Percentiles rank a stretch among this genome's conserved stretches.
Conservation (phyloP, 2,113 vertebrate genomes). For the Pelusios castaneus region DNA sequence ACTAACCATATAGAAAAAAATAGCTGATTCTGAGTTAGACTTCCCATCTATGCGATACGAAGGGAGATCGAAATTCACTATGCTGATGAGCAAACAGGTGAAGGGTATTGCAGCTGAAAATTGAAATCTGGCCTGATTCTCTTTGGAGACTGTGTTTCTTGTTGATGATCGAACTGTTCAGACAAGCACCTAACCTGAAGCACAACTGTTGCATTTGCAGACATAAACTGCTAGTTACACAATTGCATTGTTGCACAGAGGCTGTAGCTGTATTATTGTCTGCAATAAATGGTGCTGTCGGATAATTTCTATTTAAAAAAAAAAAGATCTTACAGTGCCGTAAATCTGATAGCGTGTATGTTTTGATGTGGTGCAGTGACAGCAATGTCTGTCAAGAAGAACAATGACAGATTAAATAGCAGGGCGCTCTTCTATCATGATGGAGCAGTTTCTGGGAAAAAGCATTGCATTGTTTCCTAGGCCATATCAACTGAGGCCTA, state of each 20-base stretch:
- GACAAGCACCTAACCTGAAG: background rate
- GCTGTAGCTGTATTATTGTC: slow-evolving; percentile 27
- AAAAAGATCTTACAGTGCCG: background rate
- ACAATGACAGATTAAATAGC: slow-evolving; percentile 62
- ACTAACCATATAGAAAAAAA: background rate
- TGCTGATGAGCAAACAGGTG: background rate
- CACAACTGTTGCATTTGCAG: background rate
- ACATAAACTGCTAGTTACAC: background rate
- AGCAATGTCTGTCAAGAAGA: slow-evolving; percentile 58
- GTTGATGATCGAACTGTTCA: accelerated
- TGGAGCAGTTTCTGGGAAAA: slow-evolving; percentile 40
- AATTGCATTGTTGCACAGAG: background rate
- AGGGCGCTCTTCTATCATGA: slow-evolving; percentile 37
- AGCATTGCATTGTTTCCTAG: slow-evolving; percentile 55
- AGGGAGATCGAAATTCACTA: background rate
- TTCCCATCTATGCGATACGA: background rate
- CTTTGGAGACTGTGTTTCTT: background rate
- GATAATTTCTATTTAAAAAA: slow-evolving; percentile 27
- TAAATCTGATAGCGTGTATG: slow-evolving; percentile 42
- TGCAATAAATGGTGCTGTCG: slow-evolving; percentile 37
- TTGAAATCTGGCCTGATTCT: background rate
- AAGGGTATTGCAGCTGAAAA: background rate
- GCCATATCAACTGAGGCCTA: slow-evolving; percentile 39
- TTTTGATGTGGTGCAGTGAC: slow-evolving; percentile 61
- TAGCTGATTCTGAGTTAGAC: background rate